Base-by-base conservation (phyloP, 2,113 vertebrate species). In the Chionis minor region DNA sequence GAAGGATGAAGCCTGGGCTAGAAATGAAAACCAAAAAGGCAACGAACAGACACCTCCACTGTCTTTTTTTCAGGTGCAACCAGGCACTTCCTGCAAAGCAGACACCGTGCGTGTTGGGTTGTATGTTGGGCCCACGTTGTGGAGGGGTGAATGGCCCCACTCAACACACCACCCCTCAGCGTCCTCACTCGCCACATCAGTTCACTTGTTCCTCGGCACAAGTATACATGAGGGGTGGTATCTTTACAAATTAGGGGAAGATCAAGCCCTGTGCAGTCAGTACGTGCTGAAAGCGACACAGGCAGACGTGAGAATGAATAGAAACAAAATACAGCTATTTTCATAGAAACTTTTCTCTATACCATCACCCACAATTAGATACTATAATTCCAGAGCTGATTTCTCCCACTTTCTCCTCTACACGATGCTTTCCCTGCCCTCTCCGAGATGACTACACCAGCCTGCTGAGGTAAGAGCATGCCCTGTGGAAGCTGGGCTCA, bases 121-220 rank as follows among this genome's bases (percentile, higher is more conserved):
- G 5, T 11, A 26, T 0, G 1, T 32, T 62, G n/a, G 44, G 28
- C 13, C n/a, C 1, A 1, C 6, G 2, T 58, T 44, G 27, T 3
- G 7, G 32, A 22, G 28, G 32, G 20, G 8, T 40, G 26, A 73
- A 56, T 33, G 40, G 86, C 11, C 4, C 21, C n/a, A 1, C 38
- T 54, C 47, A 13, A 38, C 8, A 22, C 16, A 65, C 6, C 28
- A 49, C 9, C 14, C 42, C 33, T 91, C 51, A 5, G 23, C 13
- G 28, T 67, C 33, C 30, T 71, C n/a, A 21, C 35, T 83, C 44
- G 35, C 8, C 32, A 2, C 47, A 28, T 22, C 22, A 23, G 28
- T 20, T 88, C 62, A 77, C 38, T 38, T 38, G 21, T 35, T 63
- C 26, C 61, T 67, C 52, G 22, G 8, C 49, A 63, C 4, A 52